These are phyloP conservation scores for Rhea americana DNA, from an alignment of 2,113 vertebrate genomes.

Conservation along the genomic window DNA sequence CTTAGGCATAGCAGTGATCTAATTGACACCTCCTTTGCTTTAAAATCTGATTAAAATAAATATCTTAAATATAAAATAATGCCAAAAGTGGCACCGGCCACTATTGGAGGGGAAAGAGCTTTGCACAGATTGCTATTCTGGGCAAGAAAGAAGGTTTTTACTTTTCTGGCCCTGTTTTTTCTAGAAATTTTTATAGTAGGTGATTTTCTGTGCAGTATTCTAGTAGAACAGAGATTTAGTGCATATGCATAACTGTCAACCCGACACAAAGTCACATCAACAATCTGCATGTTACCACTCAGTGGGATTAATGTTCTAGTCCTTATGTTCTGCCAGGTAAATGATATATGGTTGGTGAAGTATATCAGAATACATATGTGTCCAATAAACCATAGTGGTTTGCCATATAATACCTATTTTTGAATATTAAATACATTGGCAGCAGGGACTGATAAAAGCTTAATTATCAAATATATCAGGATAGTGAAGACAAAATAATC, in stretches of 20 bases:
- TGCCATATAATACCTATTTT: background rate
- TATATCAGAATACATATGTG: background rate
- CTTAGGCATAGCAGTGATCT: background rate
- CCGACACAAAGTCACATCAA: background rate
- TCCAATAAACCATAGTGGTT: background rate
- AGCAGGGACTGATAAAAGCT: background rate
- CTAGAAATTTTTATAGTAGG: background rate
- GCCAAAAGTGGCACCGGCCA: too few relatives aligned
- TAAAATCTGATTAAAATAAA: background rate
- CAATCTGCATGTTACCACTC: background rate
- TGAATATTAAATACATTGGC: background rate
- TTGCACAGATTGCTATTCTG: background rate
- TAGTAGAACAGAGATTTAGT: background rate
- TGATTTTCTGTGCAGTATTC: background rate
- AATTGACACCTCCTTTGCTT: background rate
- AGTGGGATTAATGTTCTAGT: background rate
- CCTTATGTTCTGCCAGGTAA: background rate
- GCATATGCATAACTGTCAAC: background rate
- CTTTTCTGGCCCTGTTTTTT: background rate
- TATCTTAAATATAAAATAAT: background rate
- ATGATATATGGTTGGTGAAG: background rate
- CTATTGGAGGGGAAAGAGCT: background rate
- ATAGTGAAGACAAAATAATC: background rate
- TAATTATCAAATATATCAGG: background rate
- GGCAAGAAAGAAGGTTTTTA: background rate